Evolutionary conservation across 1,140 invertebrate genomes (phyloP), one percentile per base, ranked within the genome.

Genomic region (Mactra quadrangularis): DNA sequence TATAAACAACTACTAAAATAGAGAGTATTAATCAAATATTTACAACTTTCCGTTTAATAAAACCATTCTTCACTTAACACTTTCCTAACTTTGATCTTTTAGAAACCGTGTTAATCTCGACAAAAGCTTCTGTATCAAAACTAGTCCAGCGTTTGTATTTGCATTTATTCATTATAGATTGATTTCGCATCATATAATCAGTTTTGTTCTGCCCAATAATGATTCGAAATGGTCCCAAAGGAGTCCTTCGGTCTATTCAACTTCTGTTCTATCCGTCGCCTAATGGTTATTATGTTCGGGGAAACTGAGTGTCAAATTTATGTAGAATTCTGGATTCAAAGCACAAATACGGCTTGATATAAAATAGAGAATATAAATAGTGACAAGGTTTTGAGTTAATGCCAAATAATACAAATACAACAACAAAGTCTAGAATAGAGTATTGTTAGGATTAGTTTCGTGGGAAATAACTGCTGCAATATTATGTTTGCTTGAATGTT

Each of bases 101-200:
- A 7, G 38, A 7, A 7, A 15, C 15, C 6, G 38, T 41, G 38
- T 41, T 41, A 41, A 41, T 41, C 38, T 41, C 38, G 15, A 15
- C 38, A 41, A 15, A n/a, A 41, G 38, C 6, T 41, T 15, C 38
- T 7, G 6, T 7, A 41, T 7, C 38, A 41, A 41, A 41, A 41
- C 38, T 15, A 41, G 38, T 41, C 15, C 38, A 7, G 15, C 27
- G 6, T 55, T 55, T 72, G 27, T 57, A 41, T 57, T 55, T 72
- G 35, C 52, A 53, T 55, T 25, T 29, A 57, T 38, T 72, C 70
- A 57, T n/a, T 22, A 9, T 31, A 55, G 70, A 72, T 72, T 72
- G 70, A 72, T 72, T 57, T 57, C 50, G 50, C 52, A 68, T 72
- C 33, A 11, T 55, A 72, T 72, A 72, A 72, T 72, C 70, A 55